A percentile compares a stretch with the other conserved stretches of the same genome.
Evolutionary conservation across 2,113 vertebrate species (phyloP).

Genomic region (Dipodomys ordii): DNA sequence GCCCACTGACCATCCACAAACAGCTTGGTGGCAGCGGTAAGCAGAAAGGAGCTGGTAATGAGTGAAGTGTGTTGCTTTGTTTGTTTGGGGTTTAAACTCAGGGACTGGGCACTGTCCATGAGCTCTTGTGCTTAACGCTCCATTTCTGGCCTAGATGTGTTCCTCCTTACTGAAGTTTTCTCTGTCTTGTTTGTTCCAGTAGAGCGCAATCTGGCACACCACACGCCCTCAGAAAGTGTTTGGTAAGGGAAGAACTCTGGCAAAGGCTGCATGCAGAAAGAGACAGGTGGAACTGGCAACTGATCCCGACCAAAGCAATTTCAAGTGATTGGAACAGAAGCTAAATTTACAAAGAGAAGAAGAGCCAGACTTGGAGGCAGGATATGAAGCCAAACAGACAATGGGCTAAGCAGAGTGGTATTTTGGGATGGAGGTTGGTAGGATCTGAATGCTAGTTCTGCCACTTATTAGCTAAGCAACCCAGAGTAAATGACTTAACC

Average conservation of each 20-base stretch:
- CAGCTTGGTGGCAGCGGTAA: background rate
- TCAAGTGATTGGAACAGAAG: background rate
- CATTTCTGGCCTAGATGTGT: too few relatives aligned
- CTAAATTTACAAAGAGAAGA: background rate
- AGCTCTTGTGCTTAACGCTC: too few relatives aligned
- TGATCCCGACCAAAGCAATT: conserved; percentile 6
- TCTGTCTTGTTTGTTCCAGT: background rate
- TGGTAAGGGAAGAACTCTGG: background rate
- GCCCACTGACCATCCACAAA: background rate
- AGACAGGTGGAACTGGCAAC: background rate
- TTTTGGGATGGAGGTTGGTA: background rate
- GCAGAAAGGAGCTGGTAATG: background rate
- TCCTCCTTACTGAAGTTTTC: background rate
- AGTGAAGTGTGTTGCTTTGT: background rate
- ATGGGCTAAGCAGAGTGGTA: background rate
- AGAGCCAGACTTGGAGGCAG: background rate
- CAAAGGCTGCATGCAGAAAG: conserved; percentile 3
- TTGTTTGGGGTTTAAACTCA: too few relatives aligned
- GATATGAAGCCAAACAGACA: background rate
- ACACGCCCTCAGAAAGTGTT: background rate
- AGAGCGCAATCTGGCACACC: background rate
- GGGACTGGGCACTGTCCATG: too few relatives aligned
- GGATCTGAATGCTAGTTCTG: background rate
- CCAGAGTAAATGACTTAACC: background rate
- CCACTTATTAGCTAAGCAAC: background rate